Evolutionary conservation across 2,113 vertebrate genomes (phyloP).

Genomic region (Ceuthmochares aereus): DNA sequence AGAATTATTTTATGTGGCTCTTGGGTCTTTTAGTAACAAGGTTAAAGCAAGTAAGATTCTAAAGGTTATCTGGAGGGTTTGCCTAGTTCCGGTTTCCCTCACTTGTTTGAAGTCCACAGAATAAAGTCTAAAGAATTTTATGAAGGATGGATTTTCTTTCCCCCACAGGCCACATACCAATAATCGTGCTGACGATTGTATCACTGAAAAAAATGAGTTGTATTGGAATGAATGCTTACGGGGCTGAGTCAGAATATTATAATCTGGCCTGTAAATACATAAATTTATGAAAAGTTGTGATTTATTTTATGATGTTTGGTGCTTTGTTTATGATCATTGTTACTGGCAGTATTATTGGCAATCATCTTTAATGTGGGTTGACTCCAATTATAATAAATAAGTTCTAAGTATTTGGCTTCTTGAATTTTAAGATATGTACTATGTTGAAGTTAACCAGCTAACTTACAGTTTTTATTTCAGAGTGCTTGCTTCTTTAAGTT

Average conservation of each 20-base stretch:
- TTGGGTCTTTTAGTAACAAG: not conserved
- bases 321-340: constrained; percentile 12
- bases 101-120: not conserved
- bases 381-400: not conserved
- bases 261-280: not conserved
- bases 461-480: not conserved
- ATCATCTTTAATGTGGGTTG: not conserved
- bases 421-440: not conserved
- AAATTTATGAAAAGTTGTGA: not conserved
- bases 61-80: not conserved
- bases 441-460: not conserved
- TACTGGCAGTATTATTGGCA: not conserved
- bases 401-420: not conserved
- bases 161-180: not conserved
- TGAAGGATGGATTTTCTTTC: not conserved
- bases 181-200: not conserved
- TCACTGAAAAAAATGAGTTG: not conserved
- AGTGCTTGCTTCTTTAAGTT: not conserved
- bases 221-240: not conserved
- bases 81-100: not conserved
- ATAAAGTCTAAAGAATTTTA: not conserved
- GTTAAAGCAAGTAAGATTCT: not conserved
- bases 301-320: constrained; percentile 2
- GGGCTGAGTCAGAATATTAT: not conserved
- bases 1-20: accelerated